Conservation (phyloP, 2,113 vertebrate species). For the Perognathus longimembris region DNA sequence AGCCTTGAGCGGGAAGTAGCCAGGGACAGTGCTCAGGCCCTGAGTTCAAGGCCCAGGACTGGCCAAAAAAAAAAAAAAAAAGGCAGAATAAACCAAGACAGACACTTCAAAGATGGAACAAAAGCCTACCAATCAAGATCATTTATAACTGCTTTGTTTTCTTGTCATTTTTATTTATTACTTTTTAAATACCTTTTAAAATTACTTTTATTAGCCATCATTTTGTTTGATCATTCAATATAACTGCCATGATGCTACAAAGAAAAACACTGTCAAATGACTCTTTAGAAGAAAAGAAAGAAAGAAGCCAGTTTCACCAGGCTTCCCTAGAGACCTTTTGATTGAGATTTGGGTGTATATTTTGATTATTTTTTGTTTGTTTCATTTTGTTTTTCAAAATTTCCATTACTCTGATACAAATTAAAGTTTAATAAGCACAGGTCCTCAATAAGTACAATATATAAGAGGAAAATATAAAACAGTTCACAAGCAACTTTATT, state of each 20-base stretch:
- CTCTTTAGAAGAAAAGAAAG: no score
- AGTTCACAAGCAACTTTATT: conserved; percentile 5
- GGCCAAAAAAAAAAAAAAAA: no score
- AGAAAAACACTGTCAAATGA: no score
- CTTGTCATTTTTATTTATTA: neutral
- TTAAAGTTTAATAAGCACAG: neutral
- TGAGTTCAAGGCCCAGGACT: no score
- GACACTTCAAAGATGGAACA: neutral
- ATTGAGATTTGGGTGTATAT: neutral
- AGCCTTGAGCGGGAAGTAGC: no score
- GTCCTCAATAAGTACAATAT: neutral
- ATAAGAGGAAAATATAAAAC: neutral
- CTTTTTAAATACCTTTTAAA: neutral
- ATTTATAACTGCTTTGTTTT: neutral
- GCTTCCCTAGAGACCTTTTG: neutral
- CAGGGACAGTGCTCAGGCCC: no score
- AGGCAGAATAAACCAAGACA: neutral
- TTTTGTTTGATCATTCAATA: no score
- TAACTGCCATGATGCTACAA: no score
- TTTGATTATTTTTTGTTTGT: no score
- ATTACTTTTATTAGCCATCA: no score
- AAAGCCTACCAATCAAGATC: neutral
- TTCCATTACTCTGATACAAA: neutral
- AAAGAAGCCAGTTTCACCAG: neutral
- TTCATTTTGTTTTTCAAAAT: neutral